Base-by-base conservation (phyloP, 1,140 invertebrate genomes). In the Drosophila persimilis region DNA sequence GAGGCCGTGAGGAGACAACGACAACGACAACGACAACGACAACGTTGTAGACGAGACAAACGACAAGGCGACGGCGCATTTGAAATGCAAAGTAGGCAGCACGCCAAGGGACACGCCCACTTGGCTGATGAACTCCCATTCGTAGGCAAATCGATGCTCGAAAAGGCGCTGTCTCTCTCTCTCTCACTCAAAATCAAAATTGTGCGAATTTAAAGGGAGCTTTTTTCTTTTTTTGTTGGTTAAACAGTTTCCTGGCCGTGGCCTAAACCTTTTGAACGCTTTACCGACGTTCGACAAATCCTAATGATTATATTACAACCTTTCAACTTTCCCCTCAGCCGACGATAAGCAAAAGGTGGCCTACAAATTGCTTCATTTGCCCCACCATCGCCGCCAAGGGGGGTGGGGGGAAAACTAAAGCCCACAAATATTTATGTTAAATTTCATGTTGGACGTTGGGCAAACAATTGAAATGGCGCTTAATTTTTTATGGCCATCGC, bases 401-500 rank as follows among this genome's bases (percentile, higher is more conserved):
- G 35, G 35, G 35, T 13, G 35, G 3, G 20, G 29, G 24, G 8
- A 45, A 57, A 79, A 79, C 69, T 73, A 79, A 80, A 45, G 58
- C 55, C 58, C 58, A 60, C 69, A 77, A 80, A 81, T 61, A 76
- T 67, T 80, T 74, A 85, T 85, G 80, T 84, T 85, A 73, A 84
- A 85, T 69, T 85, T 77, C 50, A 80, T 80, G 77, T 80, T 86
- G 63, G 44, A 78, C 67, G 53, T 60, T 55, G 53, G 54, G 64
- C 77, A 60, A 64, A 77, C 81, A 84, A 84, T 80, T 79, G 79
- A 72, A 83, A 84, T 80, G 80, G 73, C 73, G 81, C 81, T 86
- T 85, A 85, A 85, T 85, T 85, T 85, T 85, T 85, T 86, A 85
- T 85, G 80, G 61, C 52, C 80, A 80, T 77, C 73, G 81, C 80